These are phyloP conservation scores for Coendou prehensilis DNA, from an alignment of 2,797 vertebrate species.

Conservation along the genomic window DNA sequence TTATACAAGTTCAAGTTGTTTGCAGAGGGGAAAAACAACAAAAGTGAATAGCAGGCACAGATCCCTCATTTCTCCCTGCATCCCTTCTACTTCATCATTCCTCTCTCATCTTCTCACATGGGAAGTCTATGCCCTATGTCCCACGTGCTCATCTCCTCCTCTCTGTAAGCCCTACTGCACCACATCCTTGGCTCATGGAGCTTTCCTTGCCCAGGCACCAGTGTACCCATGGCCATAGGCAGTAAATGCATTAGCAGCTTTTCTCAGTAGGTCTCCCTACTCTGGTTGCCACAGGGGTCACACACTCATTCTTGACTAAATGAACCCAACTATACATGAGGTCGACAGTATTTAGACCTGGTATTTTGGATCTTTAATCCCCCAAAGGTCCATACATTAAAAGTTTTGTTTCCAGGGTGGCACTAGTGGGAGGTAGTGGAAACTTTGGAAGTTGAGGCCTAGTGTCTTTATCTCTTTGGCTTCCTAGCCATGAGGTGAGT, in stretches of 20 bases:
- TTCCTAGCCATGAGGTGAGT: neutral
- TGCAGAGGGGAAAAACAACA: slow-evolving; percentile 8
- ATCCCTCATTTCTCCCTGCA: neutral
- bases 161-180: neutral
- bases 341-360: neutral
- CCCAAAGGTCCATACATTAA: neutral
- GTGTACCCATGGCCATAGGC: neutral
- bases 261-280: neutral
- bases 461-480: neutral
- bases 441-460: neutral
- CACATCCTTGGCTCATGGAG: neutral
- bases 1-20: neutral
- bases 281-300: neutral
- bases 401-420: neutral
- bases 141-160: neutral
- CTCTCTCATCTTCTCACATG: neutral
- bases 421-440: neutral
- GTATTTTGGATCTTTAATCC: neutral
- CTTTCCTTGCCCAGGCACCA: neutral
- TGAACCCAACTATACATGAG: neutral
- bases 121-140: neutral
- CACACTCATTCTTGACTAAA: neutral
- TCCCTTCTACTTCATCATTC: neutral
- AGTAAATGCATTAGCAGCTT: slow-evolving; percentile 19
- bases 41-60: neutral